Conservation (phyloP, 2,888 invertebrate species). For the Drosophila birchii region DNA sequence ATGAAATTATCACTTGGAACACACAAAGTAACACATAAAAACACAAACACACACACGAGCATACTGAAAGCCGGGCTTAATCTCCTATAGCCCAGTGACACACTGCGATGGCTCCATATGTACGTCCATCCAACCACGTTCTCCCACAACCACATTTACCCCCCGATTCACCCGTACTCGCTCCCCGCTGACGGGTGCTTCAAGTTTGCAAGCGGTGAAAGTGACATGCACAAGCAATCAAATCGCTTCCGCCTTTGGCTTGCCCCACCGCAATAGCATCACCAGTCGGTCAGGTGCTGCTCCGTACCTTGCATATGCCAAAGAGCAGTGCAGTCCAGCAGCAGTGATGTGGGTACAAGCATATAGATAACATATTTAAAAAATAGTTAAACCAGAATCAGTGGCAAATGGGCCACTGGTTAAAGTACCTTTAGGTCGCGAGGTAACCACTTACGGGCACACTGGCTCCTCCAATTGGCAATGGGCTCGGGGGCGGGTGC, state of each 20-base stretch:
- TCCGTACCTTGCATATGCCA: slow-evolving; percentile 16
- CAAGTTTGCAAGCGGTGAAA: slow-evolving; percentile 79
- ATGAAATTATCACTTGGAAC: slow-evolving; percentile 63
- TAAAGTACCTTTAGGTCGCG: no score
- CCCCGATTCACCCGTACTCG: background rate
- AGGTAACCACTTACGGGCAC: slow-evolving; percentile 35
- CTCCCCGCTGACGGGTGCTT: slow-evolving; percentile 7
- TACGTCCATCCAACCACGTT: slow-evolving; percentile 22
- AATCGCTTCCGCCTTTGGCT: slow-evolving; percentile 71
- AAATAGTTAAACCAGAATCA: background rate
- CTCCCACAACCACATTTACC: slow-evolving; percentile 12
- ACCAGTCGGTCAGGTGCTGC: slow-evolving; percentile 30
- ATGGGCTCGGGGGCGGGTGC: slow-evolving; percentile 9
- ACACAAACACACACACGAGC: slow-evolving; percentile 33
- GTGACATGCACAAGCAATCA: slow-evolving; percentile 83
- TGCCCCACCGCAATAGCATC: slow-evolving; percentile 18
- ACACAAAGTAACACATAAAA: slow-evolving; percentile 26
- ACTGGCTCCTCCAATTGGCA: slow-evolving; percentile 58
- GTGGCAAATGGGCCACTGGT: background rate
- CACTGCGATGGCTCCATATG: slow-evolving; percentile 18
- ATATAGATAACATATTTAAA: slow-evolving; percentile 1
- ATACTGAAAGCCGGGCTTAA: slow-evolving; percentile 1
- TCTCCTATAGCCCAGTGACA: slow-evolving; percentile 39
- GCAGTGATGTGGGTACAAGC: background rate
- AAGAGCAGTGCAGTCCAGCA: slow-evolving; percentile 8